Evolutionary conservation across 2,797 vertebrate species (phyloP), one percentile per base, ranked within the genome.

Genomic region (Lophius americanus): DNA sequence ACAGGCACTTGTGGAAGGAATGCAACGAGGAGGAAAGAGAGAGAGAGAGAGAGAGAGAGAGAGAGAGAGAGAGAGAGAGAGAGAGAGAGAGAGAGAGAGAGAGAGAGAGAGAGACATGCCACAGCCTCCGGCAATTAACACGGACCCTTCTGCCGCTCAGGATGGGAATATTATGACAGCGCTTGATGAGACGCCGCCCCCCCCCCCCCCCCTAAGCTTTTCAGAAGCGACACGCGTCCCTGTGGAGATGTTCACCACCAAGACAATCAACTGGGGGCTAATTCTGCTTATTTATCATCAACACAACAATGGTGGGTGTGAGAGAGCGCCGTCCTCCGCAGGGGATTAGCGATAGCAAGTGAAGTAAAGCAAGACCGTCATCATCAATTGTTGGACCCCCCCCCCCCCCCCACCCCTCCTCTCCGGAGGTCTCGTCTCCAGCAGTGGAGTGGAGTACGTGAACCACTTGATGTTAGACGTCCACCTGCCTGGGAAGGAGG

Each of bases 211-310:
- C 56, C 60, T 33, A 54, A 70, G 75, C 60, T 68, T 54, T 83
- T 79, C 79, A 59, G 59, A 71, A 76, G 56, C 33, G 69, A 79
- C 75, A 81, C 68, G 50, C 10, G 14, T 85, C 86, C 78, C 84
- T 43, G 60, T 64, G 76, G 85, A 70, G 77, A 61, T 70, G 66
- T 68, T 58, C 46, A 32, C 63, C 43, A 75, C 59, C 71, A 68
- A 83, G 63, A 81, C 73, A 73, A 79, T 90, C 82, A 75, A 63
- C 78, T 75, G 51, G 58, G 73, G 82, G 77, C 74, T 78, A 78
- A 85, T 88, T 78, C 78, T 84, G 68, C 73, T 83, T 83, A 85
- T 87, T 88, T 82, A 88, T 86, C 75, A 76, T 83, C 76, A 76
- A 60, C 64, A 76, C 69, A 81, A 64, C 76, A 68, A 64, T 78